Base-by-base conservation (phyloP, 1,140 invertebrate genomes). In the Sycophila sp. region DNA sequence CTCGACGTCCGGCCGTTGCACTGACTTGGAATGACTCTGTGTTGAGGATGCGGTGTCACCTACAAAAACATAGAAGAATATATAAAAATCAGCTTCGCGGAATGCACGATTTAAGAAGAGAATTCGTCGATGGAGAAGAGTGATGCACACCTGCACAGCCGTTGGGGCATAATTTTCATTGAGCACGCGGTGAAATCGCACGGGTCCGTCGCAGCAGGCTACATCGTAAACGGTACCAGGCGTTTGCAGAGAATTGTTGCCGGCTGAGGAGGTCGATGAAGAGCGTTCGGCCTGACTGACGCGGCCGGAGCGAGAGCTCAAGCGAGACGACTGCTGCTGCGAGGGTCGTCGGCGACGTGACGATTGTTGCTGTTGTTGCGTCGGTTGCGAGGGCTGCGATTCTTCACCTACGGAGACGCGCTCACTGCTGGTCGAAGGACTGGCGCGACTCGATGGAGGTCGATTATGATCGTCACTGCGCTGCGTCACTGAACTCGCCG, bases 141-240 rank as follows among this genome's bases (percentile, higher is more conserved):
- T 60, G 3, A 56, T 77, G 38, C 81, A 83, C 5, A 49, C 75
- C 19, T 69, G 42, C 1, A 13, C 22, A 22, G 65, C 38, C 42
- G 62, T 6, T 73, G 83, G 77, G 71, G 83, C 66, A 75, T 93
- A 94, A 72, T 93, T 92, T 47, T 91, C 90, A 75, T 94, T 94
- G 6, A 94, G 81, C 4, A 94, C 91, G 2, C 93, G 85, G 69
- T 93, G 93, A 80, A 96, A 96, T 34, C 91, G 87, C 0, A 96
- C 93, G 0, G 94, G 94, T 0, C 94, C 94, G 82, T 96, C 94
- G 82, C 94, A 96, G 51, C 92, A 94, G 6, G 94, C 94, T 3
- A 96, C 87, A 81, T 96, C 94, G 59, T 94, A 87, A 1, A 94
- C 90, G 13, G 92, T 89, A 70, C 72, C 84, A 24, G 65, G 58